Evolutionary conservation across 2,888 invertebrate genomes (phyloP).

Genomic region (Hirudinaria manillensis): DNA sequence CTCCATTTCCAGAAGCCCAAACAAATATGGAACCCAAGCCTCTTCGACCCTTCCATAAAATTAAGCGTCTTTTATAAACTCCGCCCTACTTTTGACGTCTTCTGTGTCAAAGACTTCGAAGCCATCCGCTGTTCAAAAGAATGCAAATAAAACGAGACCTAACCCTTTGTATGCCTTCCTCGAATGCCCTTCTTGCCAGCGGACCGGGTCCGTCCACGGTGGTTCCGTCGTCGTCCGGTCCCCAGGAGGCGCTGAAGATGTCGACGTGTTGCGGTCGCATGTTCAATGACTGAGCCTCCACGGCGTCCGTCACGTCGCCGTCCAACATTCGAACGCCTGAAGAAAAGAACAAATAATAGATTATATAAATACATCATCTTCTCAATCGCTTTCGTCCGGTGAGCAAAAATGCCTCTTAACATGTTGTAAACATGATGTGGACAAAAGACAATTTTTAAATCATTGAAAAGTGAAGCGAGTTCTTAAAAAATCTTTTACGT

Average conservation of each 20-base stretch:
- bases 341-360: neutral
- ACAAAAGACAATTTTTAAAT: too few species aligned
- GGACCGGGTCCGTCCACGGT: slow-evolving; percentile 96
- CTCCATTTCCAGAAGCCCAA: slow-evolving; percentile 98
- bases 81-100: neutral
- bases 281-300: slow-evolving; percentile 88
- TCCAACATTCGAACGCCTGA: slow-evolving; percentile 95
- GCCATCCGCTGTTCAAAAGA: too few species aligned
- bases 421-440: too few species aligned
- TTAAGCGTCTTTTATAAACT: neutral
- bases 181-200: slow-evolving; percentile 86
- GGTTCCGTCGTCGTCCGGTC: slow-evolving; percentile 94
- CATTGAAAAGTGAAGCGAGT: too few species aligned
- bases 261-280: slow-evolving; percentile 93
- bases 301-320: slow-evolving; percentile 96
- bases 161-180: slow-evolving; percentile 72
- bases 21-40: slow-evolving; percentile 96
- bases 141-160: neutral
- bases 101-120: too few species aligned
- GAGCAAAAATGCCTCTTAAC: neutral
- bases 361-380: neutral
- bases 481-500: too few species aligned
- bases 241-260: slow-evolving; percentile 95
- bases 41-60: slow-evolving; percentile 67
- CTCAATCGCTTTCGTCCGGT: neutral